Base-by-base conservation (phyloP, 1,140 invertebrate genomes). In the Dreissena polymorpha region DNA sequence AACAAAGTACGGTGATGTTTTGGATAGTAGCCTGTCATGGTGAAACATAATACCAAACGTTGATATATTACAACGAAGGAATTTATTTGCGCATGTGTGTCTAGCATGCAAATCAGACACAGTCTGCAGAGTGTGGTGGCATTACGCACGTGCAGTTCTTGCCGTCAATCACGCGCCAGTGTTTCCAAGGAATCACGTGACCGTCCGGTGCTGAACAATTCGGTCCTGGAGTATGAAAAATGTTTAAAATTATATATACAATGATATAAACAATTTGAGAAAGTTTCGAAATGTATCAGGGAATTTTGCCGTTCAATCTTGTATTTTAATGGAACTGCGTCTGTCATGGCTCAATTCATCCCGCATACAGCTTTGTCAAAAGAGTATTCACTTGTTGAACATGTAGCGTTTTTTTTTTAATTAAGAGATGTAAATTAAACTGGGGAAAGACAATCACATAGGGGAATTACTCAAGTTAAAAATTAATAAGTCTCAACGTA, bases 131-230 rank as follows among this genome's bases (percentile, higher is more conserved):
- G 5, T 12, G 7, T 6, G 29, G 55, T 7, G 73, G 73, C 12
- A 14, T 57, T 16, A 27, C 5, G 27, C 73, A 76, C n/a, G 73
- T 76, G 55, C 73, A 76, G 55, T 76, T 76, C 27, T 64, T 76
- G 25, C 60, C 73, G 23, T 39, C 25, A 16, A 76, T 49, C 8
- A 76, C 64, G 16, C 10, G 12, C 55, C 55, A 76, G 10, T 76
- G 73, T 21, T 76, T 53, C n/a, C 29, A 76, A 3, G 23, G 25
- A 21, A 76, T 76, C 29, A 57, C 50, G 18, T 76, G 55, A 27
- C 73, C 73, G 10, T 76, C 73, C 27, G 73, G 73, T 10, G 73
- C n/a, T 1, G 10, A 10, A 64, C 73, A 76, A 39, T 76, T 23
- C 10, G 73, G 55, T 29, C 73, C 73, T 76, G 51, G 0, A 76